Evolutionary conservation across 2,797 vertebrate genomes (phyloP), one percentile per base, ranked within the genome.

Genomic region (Peromyscus aztecus): DNA sequence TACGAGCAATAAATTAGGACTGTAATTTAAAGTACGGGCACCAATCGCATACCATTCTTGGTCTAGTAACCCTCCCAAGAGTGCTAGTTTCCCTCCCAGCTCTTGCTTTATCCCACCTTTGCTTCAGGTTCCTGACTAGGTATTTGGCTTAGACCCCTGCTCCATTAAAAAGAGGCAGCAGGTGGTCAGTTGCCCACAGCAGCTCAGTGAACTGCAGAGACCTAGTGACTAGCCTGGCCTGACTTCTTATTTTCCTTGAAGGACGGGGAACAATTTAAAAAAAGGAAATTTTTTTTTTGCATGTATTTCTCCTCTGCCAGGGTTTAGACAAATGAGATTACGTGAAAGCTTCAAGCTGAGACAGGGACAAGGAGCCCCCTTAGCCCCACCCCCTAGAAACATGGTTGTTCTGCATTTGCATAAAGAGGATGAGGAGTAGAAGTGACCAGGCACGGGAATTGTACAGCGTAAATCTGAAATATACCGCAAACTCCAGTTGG

Each of bases 1-100:
- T 63, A 96, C 96, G 4, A 82, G 84, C 71, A 88, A 95, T 95
- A 91, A 96, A 94, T 96, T 93, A 94, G 3, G 16, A 43, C 88
- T 71, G 46, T 82, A 89, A 96, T 92, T 97, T 83, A 82, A 95
- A 96, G 94, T 73, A 52, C 46, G 27, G 37, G 89, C 63, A 17
- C 52, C 84, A 40, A 87, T 84, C 4, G 23, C 16, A 73, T 81
- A 81, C 57, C 46, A 65, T 55, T 93, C 78, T 92, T 2, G 6
- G 59, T 78, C 65, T 67, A 37, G 37, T n/a, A 63, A 75, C 27
- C 63, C 57, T 96, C 69, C 31, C 16, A n/a, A 94, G 75, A 93
- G 8, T 5, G 27, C 31, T 67, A 5, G 21, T 37, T 92, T 85
- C 65, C 95, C 52, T 94, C 52, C 71, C 29, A 81, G 76, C 17